These are phyloP conservation scores for Phylloscopus trochilus DNA, from an alignment of 2,113 vertebrate species.

Conservation along the genomic window DNA sequence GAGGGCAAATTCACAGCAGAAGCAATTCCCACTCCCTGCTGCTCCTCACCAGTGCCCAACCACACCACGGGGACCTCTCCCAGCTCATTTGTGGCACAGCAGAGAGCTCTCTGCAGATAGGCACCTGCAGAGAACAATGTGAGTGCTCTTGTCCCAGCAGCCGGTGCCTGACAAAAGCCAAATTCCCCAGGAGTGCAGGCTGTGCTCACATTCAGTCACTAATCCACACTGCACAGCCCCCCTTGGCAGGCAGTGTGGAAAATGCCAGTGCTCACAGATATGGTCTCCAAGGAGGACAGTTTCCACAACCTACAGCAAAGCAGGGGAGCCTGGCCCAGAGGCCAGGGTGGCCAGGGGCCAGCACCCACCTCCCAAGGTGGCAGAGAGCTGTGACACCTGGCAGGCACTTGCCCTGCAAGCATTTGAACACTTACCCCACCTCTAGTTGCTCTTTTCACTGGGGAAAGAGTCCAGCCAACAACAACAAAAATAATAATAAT, in stretches of 20 bases:
- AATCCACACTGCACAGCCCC: neutral
- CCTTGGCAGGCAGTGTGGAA: slow-evolving; percentile 46
- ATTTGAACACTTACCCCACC: neutral
- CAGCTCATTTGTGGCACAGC: neutral
- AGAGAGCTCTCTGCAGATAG: neutral
- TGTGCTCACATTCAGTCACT: neutral
- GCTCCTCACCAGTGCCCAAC: neutral
- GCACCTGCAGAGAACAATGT: neutral
- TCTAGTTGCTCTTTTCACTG: neutral
- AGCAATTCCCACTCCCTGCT: neutral
- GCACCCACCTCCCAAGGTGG: neutral
- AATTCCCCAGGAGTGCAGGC: neutral
- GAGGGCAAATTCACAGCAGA: neutral
- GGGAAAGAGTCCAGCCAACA: neutral
- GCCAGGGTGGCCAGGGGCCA: neutral
- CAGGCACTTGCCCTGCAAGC: neutral
- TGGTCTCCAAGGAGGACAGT: slow-evolving; percentile 46
- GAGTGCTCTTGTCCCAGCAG: neutral
- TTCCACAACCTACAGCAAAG: slow-evolving; percentile 35
- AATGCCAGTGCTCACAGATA: slow-evolving; percentile 33
- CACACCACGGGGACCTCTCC: fast-evolving
- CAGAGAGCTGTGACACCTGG: neutral
- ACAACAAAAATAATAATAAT: neutral
- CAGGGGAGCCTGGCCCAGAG: neutral
- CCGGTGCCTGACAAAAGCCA: neutral